Conservation (phyloP, 2,797 vertebrate genomes). For the Lithobates pipiens region DNA sequence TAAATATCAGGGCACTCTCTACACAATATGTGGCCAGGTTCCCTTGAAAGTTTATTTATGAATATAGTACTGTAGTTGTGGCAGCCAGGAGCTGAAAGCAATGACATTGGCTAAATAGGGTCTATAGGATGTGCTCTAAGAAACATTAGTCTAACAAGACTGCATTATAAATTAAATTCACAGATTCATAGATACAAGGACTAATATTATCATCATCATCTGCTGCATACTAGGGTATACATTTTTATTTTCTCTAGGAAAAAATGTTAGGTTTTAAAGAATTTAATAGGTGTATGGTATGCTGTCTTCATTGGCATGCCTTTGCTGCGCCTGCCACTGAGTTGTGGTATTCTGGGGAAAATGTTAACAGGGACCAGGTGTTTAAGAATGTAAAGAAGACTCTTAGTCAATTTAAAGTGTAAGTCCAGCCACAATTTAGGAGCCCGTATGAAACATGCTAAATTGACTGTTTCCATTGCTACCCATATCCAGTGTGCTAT, state of each 20-base stretch:
- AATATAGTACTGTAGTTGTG: too few species aligned
- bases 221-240: not conserved
- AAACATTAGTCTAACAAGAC: not conserved
- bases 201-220: not conserved
- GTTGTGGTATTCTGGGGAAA: constrained; percentile 8
- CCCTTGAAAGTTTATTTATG: too few species aligned
- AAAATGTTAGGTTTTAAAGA: constrained; percentile 11
- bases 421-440: too few species aligned
- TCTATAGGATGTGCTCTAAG: too few species aligned
- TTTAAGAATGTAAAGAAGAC: not conserved
- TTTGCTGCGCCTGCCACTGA: constrained; percentile 1
- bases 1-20: too few species aligned
- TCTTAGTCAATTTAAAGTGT: not conserved
- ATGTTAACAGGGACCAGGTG: constrained; percentile 30
- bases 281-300: constrained; percentile 50
- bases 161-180: not conserved
- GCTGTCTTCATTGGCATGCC: constrained; percentile 14
- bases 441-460: too few species aligned
- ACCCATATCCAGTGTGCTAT: not conserved
- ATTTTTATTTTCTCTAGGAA: constrained; percentile 9
- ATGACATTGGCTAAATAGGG: too few species aligned
- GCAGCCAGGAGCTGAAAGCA: too few species aligned
- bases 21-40: too few species aligned
- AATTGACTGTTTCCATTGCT: not conserved
- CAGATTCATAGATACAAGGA: not conserved